A percentile compares a stretch with the other conserved stretches of the same genome.
These are phyloP conservation scores for Melitaea cinxia DNA, from an alignment of 1,140 invertebrate genomes.

Conservation along the genomic window DNA sequence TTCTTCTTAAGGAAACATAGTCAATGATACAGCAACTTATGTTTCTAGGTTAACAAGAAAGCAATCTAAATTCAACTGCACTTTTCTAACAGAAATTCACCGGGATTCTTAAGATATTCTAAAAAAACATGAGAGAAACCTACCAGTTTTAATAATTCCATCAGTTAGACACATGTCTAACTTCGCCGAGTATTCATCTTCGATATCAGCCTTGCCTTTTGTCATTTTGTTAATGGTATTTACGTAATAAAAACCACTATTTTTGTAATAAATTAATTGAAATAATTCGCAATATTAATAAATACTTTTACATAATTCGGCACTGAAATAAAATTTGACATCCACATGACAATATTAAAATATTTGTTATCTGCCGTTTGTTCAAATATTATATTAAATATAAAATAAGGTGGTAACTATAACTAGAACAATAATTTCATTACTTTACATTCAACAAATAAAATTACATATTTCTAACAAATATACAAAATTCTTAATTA, in stretches of 20 bases:
- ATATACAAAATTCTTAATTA: too few relatives aligned
- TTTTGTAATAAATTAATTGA: conserved; percentile 14
- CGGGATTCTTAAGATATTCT: neutral
- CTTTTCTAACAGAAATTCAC: neutral
- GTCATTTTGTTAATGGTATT: conserved; percentile 46
- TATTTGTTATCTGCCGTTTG: neutral
- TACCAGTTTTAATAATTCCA: conserved; percentile 84
- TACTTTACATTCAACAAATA: too few relatives aligned
- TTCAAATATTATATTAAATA: neutral
- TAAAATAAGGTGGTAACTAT: too few relatives aligned
- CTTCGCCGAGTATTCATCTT: conserved; percentile 82
- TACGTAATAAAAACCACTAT: conserved; percentile 7
- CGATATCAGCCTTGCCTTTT: conserved; percentile 55
- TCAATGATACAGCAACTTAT: too few relatives aligned
- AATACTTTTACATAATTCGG: conserved; percentile 71
- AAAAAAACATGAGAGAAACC: conserved; percentile 3
- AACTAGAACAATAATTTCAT: neutral
- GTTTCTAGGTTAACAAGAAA: too few relatives aligned
- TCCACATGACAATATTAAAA: conserved; percentile 16
- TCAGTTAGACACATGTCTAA: conserved; percentile 85
- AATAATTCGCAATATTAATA: conserved; percentile 28
- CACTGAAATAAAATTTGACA: conserved; percentile 45
- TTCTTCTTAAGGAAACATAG: too few relatives aligned
- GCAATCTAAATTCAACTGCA: neutral
- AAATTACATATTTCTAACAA: too few relatives aligned